Percentiles rank a stretch among this genome's conserved stretches.
These are phyloP conservation scores for Lobophora halterata DNA, from an alignment of 2,888 invertebrate species.

Conservation along the genomic window DNA sequence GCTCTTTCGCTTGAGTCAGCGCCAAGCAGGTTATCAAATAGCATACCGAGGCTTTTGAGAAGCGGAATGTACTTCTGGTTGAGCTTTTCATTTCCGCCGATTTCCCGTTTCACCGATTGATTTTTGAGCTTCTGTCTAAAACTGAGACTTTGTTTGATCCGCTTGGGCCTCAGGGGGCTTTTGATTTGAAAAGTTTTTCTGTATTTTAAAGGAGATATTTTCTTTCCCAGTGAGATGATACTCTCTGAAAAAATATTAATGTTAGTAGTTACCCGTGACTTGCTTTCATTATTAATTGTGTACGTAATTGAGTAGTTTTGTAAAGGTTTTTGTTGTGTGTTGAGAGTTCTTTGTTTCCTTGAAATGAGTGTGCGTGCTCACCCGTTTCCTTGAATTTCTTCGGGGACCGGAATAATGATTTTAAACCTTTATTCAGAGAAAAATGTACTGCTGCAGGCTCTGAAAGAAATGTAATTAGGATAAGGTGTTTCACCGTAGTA, in stretches of 20 bases:
- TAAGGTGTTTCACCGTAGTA: slow-evolving; percentile 6
- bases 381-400: slow-evolving; percentile 38
- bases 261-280: slow-evolving; percentile 1
- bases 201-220: slow-evolving; percentile 49
- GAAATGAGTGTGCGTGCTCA: slow-evolving; percentile 22
- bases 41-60: slow-evolving; percentile 63
- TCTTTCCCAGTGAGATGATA: slow-evolving; percentile 29
- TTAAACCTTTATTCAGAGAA: slow-evolving; percentile 34
- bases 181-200: slow-evolving; percentile 55
- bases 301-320: too few relatives aligned
- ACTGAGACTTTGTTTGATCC: slow-evolving; percentile 45
- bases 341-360: too few relatives aligned
- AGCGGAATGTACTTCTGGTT: slow-evolving; percentile 63
- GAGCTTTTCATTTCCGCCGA: slow-evolving; percentile 50
- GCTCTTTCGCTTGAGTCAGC: slow-evolving; percentile 50
- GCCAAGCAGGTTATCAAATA: slow-evolving; percentile 67
- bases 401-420: slow-evolving; percentile 27
- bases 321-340: too few relatives aligned
- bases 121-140: slow-evolving; percentile 46
- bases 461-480: slow-evolving; percentile 30
- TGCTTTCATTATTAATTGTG: too few relatives aligned
- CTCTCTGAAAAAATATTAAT: slow-evolving; percentile 36
- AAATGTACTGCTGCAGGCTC: slow-evolving; percentile 34
- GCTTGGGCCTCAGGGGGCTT: slow-evolving; percentile 56
- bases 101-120: slow-evolving; percentile 54